Base-by-base conservation (phyloP, 2,113 vertebrate species). In the Lepus americanus region DNA sequence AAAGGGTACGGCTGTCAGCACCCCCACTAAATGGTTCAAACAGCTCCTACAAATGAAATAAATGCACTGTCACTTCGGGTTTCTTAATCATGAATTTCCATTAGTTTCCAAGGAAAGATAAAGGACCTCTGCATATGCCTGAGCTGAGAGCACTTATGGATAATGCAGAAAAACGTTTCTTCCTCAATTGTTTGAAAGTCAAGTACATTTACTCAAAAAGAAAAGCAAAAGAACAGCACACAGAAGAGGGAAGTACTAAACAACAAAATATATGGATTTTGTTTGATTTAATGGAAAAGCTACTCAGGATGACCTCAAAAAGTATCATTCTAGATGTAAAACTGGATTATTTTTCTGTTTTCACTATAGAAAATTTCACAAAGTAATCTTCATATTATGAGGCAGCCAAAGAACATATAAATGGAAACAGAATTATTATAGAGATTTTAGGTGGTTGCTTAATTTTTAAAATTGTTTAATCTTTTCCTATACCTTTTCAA, bases 121-220 rank as follows among this genome's bases (percentile, higher is more conserved):
- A 94, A 94, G 39, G n/a, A 84, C 3, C 51, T 69, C 64, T 61
- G 16, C 8, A 67, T 76, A 66, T 29, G 53, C 9, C 13, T 74
- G 22, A 82, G 79, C 12, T 70, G 14, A 85, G 61, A 64, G 72
- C 31, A 93, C n/a, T 70, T 86, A 90, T 74, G 33, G 77, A 83
- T 9, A 63, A 90, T 70, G 3, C 7, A 64, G 61, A 22, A 55
- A 13, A 89, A 69, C 53, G 69, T 84, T 88, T 89, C 87, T 70
- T 23, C 69, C 84, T 63, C 79, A 9, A 9, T 92, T 87, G 1
- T 90, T 94, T 89, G 77, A 88, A 59, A 95, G 76, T 70, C 76
- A 73, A 96, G 90, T 10, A 67, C 9, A 88, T 31, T 53, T 19
- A 17, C 16, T 19, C 14, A 59, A 59, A 59, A 59, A 59, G 19